Conservation (phyloP, 1,140 invertebrate species). For the Atopsyche davidsoni region DNA sequence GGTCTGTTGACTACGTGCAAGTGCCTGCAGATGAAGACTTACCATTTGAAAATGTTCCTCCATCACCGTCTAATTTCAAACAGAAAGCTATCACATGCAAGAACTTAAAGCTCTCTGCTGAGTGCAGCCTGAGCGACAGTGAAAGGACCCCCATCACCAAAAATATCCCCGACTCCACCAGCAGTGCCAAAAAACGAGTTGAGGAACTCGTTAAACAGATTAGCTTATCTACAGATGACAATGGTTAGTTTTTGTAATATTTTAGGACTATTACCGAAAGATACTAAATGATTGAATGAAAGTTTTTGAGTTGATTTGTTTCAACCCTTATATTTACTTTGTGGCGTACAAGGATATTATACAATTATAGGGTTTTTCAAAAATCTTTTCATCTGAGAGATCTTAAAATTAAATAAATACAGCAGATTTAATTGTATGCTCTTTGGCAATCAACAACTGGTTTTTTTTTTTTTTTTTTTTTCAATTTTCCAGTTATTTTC, state of each 20-base stretch:
- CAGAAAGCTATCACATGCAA: constrained; percentile 15
- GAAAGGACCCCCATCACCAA: constrained; percentile 20
- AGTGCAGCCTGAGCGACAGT: constrained; percentile 28
- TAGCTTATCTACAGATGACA: constrained; percentile 64
- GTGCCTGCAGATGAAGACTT: constrained; percentile 57
- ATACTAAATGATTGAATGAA: too few species aligned
- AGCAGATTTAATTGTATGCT: too few species aligned
- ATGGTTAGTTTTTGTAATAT: constrained; percentile 40
- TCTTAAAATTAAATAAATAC: too few species aligned
- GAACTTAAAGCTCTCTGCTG: constrained; percentile 19
- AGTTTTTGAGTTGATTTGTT: too few species aligned
- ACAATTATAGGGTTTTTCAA: too few species aligned
- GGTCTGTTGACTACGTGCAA: constrained; percentile 92
- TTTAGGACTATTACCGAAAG: too few species aligned
- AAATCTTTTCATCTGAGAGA: too few species aligned
- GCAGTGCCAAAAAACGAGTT: constrained; percentile 45
- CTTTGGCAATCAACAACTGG: too few species aligned
- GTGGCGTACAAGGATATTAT: too few species aligned
- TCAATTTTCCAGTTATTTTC: too few species aligned
- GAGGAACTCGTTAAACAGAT: constrained; percentile 75
- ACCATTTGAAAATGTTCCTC: constrained; percentile 11
- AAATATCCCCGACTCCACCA: not conserved
- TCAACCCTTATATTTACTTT: too few species aligned
- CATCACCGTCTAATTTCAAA: constrained; percentile 21
- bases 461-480: too few species aligned